phyloP scores from a whole-genome alignment of 2,797 vertebrate species.

The Caiman crocodilus region DNA sequence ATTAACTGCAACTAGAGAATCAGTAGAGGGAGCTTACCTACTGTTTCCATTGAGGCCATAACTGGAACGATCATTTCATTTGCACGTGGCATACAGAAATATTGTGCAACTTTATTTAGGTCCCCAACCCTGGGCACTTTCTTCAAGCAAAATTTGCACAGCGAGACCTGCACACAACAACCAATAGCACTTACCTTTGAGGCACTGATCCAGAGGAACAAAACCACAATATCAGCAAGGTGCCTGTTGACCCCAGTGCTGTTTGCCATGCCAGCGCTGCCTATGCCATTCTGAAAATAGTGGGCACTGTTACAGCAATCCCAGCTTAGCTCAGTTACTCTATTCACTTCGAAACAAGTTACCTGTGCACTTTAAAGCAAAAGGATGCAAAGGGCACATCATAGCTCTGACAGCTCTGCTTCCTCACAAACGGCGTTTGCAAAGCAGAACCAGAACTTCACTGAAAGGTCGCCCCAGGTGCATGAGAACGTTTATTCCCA shows the following conservation, averaged over 20 bases:
- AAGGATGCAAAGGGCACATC: constrained; percentile 59
- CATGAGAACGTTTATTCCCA: constrained; percentile 66
- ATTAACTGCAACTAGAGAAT: neutral
- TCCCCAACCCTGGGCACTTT: neutral
- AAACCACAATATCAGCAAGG: too few relatives aligned
- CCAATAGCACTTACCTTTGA: neutral
- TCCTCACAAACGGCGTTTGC: constrained; percentile 62
- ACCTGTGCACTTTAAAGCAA: constrained; percentile 55
- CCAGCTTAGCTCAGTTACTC: constrained; percentile 51
- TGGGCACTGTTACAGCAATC: too few relatives aligned
- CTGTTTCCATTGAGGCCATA: constrained; percentile 6
- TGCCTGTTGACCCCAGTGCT: too few relatives aligned
- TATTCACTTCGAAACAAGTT: constrained; percentile 57
- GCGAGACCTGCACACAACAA: neutral
- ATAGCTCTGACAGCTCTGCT: constrained; percentile 37
- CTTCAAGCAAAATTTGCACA: constrained; percentile 1
- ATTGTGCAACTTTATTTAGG: neutral
- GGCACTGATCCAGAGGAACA: neutral
- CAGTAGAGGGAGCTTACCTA: constrained; percentile 64
- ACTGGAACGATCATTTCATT: constrained; percentile 42
- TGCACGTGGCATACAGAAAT: constrained; percentile 26
- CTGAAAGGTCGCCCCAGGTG: constrained; percentile 66
- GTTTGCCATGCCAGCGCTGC: too few relatives aligned
- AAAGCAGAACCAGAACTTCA: constrained; percentile 59
- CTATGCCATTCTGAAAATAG: too few relatives aligned